Percentiles rank a stretch among this genome's conserved stretches.
phyloP scores from a whole-genome alignment of 2,113 vertebrate genomes.

The Sclerurus mexicanus region DNA sequence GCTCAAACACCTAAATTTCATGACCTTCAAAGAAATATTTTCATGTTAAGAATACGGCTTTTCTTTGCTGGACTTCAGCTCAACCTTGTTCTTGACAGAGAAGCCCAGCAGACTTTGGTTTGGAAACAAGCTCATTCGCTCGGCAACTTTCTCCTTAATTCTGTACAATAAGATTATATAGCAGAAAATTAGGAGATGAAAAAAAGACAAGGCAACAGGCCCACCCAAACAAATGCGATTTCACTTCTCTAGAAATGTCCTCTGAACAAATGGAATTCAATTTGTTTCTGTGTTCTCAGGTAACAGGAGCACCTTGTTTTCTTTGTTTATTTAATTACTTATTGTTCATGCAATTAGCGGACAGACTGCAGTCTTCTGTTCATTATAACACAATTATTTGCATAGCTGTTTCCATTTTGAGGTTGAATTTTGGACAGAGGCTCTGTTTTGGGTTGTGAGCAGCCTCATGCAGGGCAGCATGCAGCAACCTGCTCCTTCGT shows the following conservation, averaged over 20 bases:
- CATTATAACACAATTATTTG: slow-evolving; percentile 21
- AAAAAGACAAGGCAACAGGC: background rate
- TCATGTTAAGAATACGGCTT: background rate
- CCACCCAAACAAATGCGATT: slow-evolving; percentile 14
- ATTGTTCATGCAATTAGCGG: slow-evolving; percentile 33
- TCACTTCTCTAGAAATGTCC: background rate
- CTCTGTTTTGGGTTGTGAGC: background rate
- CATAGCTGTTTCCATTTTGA: slow-evolving; percentile 3
- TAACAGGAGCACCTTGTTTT: slow-evolving; percentile 39
- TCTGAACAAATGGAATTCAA: slow-evolving; percentile 14
- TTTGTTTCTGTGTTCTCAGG: slow-evolving; percentile 26
- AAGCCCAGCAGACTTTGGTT: background rate
- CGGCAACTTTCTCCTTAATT: slow-evolving; percentile 1
- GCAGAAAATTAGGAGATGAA: background rate
- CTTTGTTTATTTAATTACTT: slow-evolving; percentile 41
- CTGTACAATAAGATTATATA: background rate
- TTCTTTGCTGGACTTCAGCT: background rate
- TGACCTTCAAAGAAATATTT: slow-evolving; percentile 5
- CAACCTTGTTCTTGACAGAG: background rate
- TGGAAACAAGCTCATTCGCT: background rate
- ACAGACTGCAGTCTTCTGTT: slow-evolving; percentile 10
- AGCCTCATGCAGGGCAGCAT: background rate
- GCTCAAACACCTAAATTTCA: background rate
- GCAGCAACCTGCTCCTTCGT: background rate
- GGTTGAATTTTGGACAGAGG: background rate